Base-by-base conservation (phyloP, 1,140 invertebrate species). In the Linepithema humile region DNA sequence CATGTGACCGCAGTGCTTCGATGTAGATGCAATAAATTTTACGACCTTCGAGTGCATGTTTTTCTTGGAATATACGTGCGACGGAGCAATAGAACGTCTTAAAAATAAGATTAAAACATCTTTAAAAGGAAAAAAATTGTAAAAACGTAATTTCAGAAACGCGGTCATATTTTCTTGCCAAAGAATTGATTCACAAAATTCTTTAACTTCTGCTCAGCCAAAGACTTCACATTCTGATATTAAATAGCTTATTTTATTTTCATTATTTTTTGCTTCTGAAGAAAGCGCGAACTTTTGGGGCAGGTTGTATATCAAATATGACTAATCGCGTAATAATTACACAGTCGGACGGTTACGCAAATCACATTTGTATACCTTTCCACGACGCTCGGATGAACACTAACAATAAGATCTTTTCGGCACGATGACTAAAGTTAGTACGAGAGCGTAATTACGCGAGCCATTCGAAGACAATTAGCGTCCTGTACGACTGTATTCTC, bases 1-100 rank as follows among this genome's bases (percentile, higher is more conserved):
- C 75, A 78, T 23, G 48, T 69, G 48, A 32, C 35, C 12, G 32
- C 23, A 15, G 40, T 7, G 17, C 74, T 53, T 20, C 17, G 20
- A 67, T 64, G n/a, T 62, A 17, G 23, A 55, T 40, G 35, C 64
- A 55, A 70, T 53, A 70, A 80, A 69, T 70, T 78, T 70, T 69
- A 15, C 48, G 75, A 43, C 75, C 75, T 78, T 78, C 75, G 17
- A n/a, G 17, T 23, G 48, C 45, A 40, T 10, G 20, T 55, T 69
- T 78, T 78, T 69, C 48, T 67, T n/a, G 23, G 32, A 53, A 50
- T 64, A 40, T 20, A 17, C 17, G 48, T 40, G 15, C 20, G 73
- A 62, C 29, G n/a, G 32, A 67, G 48, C 62, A 78, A 65, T 50
- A 23, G 59, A 64, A 45, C 74, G 29, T 67, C 29, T 67, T 23